Evolutionary conservation across 2,113 vertebrate genomes (phyloP).

Genomic region (Xiphophorus hellerii): DNA sequence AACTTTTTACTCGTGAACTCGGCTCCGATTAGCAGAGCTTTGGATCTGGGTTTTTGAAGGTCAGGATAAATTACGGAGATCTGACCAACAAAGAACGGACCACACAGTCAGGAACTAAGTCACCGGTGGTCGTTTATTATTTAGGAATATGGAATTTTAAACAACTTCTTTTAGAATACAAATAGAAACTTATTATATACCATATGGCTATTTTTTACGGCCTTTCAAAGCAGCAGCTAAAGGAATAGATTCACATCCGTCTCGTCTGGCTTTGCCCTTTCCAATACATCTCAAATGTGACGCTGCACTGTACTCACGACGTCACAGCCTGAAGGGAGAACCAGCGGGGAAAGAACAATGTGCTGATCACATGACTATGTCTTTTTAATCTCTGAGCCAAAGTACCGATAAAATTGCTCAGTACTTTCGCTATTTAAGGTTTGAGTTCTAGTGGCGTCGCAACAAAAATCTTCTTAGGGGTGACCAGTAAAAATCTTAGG

Average conservation of each 20-base stretch:
- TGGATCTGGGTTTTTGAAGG: neutral
- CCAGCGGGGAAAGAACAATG: neutral
- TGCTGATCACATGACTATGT: neutral
- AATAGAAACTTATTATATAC: neutral
- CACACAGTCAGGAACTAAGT: constrained; percentile 2
- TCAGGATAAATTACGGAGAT: neutral
- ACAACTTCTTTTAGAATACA: neutral
- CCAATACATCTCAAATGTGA: constrained; percentile 18
- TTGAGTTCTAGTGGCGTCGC: too few relatives aligned
- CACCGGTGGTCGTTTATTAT: neutral
- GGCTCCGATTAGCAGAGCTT: neutral
- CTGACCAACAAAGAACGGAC: neutral
- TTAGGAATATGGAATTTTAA: neutral
- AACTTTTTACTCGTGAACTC: neutral
- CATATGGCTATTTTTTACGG: neutral
- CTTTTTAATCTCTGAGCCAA: neutral
- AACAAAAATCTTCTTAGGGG: too few relatives aligned
- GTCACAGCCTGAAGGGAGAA: neutral
- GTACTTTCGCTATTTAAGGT: neutral
- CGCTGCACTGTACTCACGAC: neutral
- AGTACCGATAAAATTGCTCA: neutral
- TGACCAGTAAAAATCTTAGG: too few relatives aligned
- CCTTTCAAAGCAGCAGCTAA: constrained; percentile 49
- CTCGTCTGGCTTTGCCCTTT: constrained; percentile 41
- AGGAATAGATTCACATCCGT: constrained; percentile 28